Evolutionary conservation across 1,140 invertebrate species (phyloP).

Genomic region (Panulirus ornatus): DNA sequence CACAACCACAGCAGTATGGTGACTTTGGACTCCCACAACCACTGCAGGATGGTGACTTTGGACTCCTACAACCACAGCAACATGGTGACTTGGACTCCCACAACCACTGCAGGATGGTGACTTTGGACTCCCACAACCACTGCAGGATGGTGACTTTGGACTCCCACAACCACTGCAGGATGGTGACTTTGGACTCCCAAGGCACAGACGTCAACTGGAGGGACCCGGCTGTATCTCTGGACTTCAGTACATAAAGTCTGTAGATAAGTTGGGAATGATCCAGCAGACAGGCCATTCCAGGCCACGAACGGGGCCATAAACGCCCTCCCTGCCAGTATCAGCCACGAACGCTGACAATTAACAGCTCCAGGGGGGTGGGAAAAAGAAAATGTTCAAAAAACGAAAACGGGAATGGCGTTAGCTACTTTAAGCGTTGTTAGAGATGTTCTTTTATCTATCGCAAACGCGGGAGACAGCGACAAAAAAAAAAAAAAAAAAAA

Average conservation of each 20-base stretch:
- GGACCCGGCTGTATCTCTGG: not conserved
- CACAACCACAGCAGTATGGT: no score
- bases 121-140: not conserved
- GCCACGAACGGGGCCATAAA: not conserved
- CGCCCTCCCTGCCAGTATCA: not conserved
- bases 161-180: not conserved
- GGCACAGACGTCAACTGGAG: not conserved
- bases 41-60: no score
- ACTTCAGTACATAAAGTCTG: conserved; percentile 1
- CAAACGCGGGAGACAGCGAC: no score
- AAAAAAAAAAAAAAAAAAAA: no score
- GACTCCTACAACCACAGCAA: not conserved
- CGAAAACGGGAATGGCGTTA: no score
- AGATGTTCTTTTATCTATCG: no score
- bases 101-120: not conserved
- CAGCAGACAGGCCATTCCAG: not conserved
- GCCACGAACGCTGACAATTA: not conserved
- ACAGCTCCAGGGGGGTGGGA: no score
- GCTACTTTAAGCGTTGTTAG: no score
- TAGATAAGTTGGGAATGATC: not conserved
- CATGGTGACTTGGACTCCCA: not conserved
- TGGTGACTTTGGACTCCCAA: no score
- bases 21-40: no score
- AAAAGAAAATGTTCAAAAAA: no score
- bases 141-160: not conserved